Conservation (phyloP, 2,888 invertebrate genomes). For the Torymus tubicola region DNA sequence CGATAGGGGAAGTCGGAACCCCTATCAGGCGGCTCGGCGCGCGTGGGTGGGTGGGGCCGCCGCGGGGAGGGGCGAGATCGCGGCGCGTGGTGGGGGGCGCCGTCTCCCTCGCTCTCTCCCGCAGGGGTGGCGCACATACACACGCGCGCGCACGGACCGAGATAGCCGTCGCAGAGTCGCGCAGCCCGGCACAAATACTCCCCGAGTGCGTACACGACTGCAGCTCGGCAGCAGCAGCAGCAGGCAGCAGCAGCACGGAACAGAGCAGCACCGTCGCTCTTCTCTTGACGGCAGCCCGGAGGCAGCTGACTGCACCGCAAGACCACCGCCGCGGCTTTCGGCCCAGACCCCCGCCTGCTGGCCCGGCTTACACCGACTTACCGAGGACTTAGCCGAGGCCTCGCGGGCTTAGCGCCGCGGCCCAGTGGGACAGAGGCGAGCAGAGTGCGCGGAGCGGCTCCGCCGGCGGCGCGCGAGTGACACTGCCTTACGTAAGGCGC, state of each 20-base stretch:
- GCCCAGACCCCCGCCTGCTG: neutral
- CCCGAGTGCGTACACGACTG: neutral
- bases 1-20: too few species aligned
- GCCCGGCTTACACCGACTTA: neutral
- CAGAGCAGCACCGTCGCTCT: neutral
- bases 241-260: slow-evolving; percentile 40
- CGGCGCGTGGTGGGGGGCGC: too few species aligned
- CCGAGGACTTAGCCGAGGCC: neutral
- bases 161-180: too few species aligned
- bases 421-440: neutral
- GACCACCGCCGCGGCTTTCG: neutral
- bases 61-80: slow-evolving; percentile 9
- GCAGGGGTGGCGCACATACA: neutral
- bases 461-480: neutral
- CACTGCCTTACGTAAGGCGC: too few species aligned
- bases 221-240: neutral
- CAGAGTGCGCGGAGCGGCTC: neutral
- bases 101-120: neutral
- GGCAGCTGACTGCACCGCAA: slow-evolving; percentile 7
- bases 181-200: too few species aligned
- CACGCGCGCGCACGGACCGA: too few species aligned
- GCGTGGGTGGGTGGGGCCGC: slow-evolving; percentile 23
- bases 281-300: neutral
- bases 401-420: neutral
- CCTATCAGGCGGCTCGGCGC: neutral